Evolutionary conservation across 2,888 invertebrate genomes (phyloP).

Genomic region (Molorchus minor): DNA sequence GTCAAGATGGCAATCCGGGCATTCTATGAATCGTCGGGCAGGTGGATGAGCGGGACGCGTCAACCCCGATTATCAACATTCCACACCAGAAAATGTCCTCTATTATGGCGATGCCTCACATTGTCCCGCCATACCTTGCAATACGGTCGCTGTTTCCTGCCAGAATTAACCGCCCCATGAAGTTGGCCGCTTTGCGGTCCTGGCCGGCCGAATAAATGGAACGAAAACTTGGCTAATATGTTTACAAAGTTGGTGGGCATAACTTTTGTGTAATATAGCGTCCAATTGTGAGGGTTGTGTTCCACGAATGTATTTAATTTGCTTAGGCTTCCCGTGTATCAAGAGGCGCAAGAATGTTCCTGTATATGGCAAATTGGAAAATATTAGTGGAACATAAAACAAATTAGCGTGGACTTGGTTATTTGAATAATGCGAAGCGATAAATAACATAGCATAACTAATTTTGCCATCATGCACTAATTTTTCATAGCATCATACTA

Average conservation of each 20-base stretch:
- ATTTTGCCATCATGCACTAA: too few relatives aligned
- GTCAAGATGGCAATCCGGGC: conserved; percentile 55
- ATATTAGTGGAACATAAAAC: too few relatives aligned
- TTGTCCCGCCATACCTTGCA: conserved; percentile 40
- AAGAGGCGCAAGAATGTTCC: too few relatives aligned
- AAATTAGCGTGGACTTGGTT: too few relatives aligned
- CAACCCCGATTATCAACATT: conserved; percentile 59
- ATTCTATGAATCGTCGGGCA: conserved; percentile 53
- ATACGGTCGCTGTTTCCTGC: conserved; percentile 8
- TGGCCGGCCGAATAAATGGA: conserved; percentile 44
- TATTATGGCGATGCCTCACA: conserved; percentile 54
- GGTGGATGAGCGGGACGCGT: conserved; percentile 44
- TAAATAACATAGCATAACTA: too few relatives aligned
- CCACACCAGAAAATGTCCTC: conserved; percentile 56
- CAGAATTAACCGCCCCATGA: conserved; percentile 34
- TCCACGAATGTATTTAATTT: background rate
- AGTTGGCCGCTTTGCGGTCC: conserved; percentile 49
- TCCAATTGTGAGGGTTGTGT: background rate
- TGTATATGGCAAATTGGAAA: too few relatives aligned
- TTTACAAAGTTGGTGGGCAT: conserved; percentile 23
- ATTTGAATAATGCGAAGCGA: too few relatives aligned
- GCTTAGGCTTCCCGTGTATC: too few relatives aligned
- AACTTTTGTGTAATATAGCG: conserved; percentile 20
- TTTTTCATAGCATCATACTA: too few relatives aligned
- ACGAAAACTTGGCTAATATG: conserved; percentile 48